Conservation (phyloP, 53 echinoderm and acorn worm genomes). For the Echinometra lucunter region DNA sequence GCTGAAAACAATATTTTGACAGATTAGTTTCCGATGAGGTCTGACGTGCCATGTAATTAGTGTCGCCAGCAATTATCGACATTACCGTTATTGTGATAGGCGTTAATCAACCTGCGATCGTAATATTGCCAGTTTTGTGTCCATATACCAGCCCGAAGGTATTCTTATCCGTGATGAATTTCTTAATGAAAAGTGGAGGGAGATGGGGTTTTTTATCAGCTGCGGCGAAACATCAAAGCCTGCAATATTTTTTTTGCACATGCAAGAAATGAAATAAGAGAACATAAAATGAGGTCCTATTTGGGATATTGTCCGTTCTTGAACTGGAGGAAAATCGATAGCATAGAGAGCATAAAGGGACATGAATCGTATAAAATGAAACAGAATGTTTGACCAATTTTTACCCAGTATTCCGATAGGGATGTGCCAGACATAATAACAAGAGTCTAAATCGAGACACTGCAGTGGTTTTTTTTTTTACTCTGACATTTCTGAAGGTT, state of each 20-base stretch:
- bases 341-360: background rate
- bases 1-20: background rate
- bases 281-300: no score
- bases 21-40: background rate
- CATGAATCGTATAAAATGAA: background rate
- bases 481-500: no score
- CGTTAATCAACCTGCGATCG: background rate
- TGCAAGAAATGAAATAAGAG: background rate
- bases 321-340: background rate
- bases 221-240: conserved; percentile 10
- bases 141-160: background rate
- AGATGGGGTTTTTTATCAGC: background rate
- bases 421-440: background rate
- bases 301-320: background rate
- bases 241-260: background rate
- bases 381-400: background rate
- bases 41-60: conserved; percentile 30
- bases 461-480: no score
- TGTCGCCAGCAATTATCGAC: conserved; percentile 19
- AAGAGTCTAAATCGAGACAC: background rate
- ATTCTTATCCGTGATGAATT: background rate
- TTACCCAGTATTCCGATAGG: background rate
- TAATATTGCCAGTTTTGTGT: background rate
- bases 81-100: background rate
- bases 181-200: background rate